Base-by-base conservation (phyloP, 2,888 invertebrate species). In the Leuctra nigra region DNA sequence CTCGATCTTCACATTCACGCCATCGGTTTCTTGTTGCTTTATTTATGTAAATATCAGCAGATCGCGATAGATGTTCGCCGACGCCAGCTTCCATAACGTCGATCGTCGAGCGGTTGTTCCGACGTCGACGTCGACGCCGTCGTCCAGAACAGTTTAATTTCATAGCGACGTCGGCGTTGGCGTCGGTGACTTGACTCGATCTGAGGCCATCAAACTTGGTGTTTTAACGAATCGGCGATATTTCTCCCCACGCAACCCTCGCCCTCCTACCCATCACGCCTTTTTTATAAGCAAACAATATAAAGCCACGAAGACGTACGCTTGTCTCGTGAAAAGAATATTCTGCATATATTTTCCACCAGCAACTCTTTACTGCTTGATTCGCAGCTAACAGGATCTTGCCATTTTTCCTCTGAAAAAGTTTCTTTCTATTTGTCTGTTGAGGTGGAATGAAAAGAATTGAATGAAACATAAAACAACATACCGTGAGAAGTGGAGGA, bases 381-480 rank as follows among this genome's bases (percentile, higher is more conserved):
- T 57, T 60, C 57, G 53, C 55, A 44, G 57, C 55, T 56, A 60
- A 60, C 46, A 54, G 41, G 53, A 56, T 57, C 54, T 44, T 54
- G 39, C 54, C 46, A 59, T 60, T 56, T 58, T 59, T 55, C 38
- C 54, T 54, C 46, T 24, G 25, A 50, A 23, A 47, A 57, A 57
- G 38, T 57, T 59, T 57, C 57, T 61, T 59, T 61, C 57, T 61
- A 57, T 57, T 61, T 59, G 36, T 52, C 58, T 58, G 56, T 59
- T 56, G 56, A 59, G 58, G 58, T 60, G 61, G 61, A 61, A 60
- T 55, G 54, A 52, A 61, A 61, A 58, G 59, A 60, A 59, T 57
- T 36, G 53, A 54, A 57, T 57, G 60, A 61, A 58, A 60, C 59
- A 61, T 59, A 59, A 55, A 61, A 60, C 58, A 61, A 61, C 59